These are phyloP conservation scores for Rhagonycha fulva DNA, from an alignment of 2,888 invertebrate genomes.

Conservation along the genomic window DNA sequence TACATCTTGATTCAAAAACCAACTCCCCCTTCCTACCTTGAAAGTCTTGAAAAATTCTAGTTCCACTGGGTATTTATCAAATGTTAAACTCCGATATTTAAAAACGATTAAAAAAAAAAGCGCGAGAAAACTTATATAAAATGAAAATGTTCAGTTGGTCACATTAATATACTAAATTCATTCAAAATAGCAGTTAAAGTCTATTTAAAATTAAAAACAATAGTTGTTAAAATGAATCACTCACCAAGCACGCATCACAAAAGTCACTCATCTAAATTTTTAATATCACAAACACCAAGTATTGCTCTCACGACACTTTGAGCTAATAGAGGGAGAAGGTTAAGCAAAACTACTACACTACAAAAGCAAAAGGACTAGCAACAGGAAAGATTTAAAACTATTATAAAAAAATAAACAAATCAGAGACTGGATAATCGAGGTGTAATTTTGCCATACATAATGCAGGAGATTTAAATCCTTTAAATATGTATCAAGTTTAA, in stretches of 20 bases:
- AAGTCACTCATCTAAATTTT: neutral
- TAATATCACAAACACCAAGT: slow-evolving; percentile 15
- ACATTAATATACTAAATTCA: neutral
- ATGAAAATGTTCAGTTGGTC: neutral
- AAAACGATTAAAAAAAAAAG: neutral
- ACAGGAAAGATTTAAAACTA: slow-evolving; percentile 42
- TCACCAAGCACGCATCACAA: neutral
- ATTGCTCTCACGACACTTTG: slow-evolving; percentile 29
- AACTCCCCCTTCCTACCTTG: slow-evolving; percentile 55
- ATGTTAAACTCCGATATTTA: neutral
- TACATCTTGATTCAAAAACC: slow-evolving; percentile 49
- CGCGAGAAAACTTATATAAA: neutral
- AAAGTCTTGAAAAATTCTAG: slow-evolving; percentile 14
- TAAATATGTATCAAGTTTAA: slow-evolving; percentile 7
- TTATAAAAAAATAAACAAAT: slow-evolving; percentile 46
- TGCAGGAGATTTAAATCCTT: slow-evolving; percentile 39
- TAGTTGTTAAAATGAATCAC: neutral
- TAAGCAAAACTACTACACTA: slow-evolving; percentile 19
- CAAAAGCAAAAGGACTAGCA: slow-evolving; percentile 41
- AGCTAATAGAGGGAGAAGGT: slow-evolving; percentile 37
- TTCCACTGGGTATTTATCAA: neutral
- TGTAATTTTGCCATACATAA: slow-evolving; percentile 52
- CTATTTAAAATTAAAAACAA: neutral
- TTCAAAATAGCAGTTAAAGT: neutral
- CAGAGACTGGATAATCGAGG: slow-evolving; percentile 55